Evolutionary conservation across 2,113 vertebrate genomes (phyloP).

Genomic region (Nycticryphes semicollaris): DNA sequence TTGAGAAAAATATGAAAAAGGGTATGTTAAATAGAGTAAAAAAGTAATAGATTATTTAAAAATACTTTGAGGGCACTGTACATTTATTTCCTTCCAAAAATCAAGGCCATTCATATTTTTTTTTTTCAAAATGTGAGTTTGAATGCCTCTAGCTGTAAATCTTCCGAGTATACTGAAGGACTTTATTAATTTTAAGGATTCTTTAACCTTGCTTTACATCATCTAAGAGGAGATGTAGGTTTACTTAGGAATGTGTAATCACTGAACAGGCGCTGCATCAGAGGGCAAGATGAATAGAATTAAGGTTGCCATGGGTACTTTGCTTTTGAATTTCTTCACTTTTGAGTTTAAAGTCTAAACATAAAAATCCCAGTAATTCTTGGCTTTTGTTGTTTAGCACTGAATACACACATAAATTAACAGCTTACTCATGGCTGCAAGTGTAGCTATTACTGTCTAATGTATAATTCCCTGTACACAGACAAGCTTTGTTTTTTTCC

Average conservation of each 20-base stretch:
- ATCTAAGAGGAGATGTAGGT: neutral
- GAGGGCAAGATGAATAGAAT: conserved; percentile 21
- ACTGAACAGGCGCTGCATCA: neutral
- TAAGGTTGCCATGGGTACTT: conserved; percentile 36
- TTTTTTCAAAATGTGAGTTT: neutral
- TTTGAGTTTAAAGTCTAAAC: conserved; percentile 44
- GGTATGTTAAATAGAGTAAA: neutral
- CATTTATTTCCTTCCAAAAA: neutral
- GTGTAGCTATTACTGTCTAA: conserved; percentile 30
- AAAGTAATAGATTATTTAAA: neutral
- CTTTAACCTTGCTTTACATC: conserved; percentile 25
- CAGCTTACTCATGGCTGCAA: neutral
- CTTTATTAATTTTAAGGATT: conserved; percentile 8
- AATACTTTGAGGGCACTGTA: neutral
- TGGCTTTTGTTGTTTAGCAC: conserved; percentile 18
- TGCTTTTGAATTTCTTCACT: neutral
- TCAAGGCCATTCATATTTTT: neutral
- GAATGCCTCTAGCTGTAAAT: neutral
- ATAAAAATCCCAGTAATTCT: conserved; percentile 30
- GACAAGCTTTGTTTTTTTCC: conserved; percentile 40
- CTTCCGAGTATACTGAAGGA: neutral
- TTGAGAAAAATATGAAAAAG: neutral
- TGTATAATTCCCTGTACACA: neutral
- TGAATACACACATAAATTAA: conserved; percentile 37
- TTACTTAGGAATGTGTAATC: neutral